A percentile compares a stretch with the other conserved stretches of the same genome.
These are phyloP conservation scores for Tolypeutes matacus DNA, from an alignment of 2,797 vertebrate species.

Conservation along the genomic window DNA sequence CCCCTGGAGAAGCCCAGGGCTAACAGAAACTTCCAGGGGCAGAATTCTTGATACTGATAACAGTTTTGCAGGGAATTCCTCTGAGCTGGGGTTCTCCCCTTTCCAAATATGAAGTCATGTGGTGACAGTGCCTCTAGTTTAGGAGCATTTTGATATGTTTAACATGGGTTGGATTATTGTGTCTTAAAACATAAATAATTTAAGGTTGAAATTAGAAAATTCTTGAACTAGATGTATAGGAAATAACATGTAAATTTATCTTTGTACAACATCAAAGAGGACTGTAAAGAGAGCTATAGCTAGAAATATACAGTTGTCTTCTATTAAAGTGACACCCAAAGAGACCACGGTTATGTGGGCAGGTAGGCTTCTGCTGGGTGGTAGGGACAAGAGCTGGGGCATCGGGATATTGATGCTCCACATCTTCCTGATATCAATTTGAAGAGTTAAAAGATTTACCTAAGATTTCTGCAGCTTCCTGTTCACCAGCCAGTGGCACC, in stretches of 20 bases:
- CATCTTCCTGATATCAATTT: not conserved
- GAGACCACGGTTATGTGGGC: not conserved
- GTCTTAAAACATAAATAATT: not conserved
- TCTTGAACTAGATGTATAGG: not conserved
- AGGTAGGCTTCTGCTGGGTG: not conserved
- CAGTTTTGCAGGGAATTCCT: not conserved
- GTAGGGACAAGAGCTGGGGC: not conserved
- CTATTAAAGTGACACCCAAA: not conserved
- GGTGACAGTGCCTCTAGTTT: not conserved
- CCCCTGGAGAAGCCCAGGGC: not conserved
- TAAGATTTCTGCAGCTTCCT: not conserved
- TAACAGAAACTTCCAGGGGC: not conserved
- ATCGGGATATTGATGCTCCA: not conserved
- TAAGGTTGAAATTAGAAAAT: conserved; percentile 11
- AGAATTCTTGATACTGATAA: not conserved
- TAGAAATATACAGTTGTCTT: not conserved
- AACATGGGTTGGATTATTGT: not conserved
- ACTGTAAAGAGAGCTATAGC: not conserved
- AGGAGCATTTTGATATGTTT: not conserved
- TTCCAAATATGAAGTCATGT: not conserved
- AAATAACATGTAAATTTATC: not conserved
- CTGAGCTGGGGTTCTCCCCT: not conserved
- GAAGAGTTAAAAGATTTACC: conserved; percentile 14
- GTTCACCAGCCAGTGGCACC: not conserved
- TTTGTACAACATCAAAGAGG: not conserved